Evolutionary conservation across 2,888 invertebrate species (phyloP).

Genomic region (Tromatobia lineatoria): DNA sequence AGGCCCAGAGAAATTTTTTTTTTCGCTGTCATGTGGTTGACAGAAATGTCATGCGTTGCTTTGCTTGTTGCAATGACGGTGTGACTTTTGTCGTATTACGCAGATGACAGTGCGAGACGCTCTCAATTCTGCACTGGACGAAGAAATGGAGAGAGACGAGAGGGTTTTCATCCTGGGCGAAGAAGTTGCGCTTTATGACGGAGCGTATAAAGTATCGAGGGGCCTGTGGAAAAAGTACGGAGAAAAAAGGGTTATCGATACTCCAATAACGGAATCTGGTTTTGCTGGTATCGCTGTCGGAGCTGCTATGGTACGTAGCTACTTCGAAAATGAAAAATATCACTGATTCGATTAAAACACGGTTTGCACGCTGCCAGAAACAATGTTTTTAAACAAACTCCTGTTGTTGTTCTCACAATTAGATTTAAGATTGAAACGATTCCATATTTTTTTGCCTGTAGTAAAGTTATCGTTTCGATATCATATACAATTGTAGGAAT

Average conservation of each 20-base stretch:
- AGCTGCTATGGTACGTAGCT: conserved; percentile 91
- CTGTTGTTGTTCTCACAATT: too few species aligned
- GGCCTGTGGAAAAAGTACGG: conserved; percentile 99
- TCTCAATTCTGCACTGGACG: conserved; percentile 97
- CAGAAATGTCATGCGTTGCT: not conserved
- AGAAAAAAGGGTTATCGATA: conserved; percentile 98
- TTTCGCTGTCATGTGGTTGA: conserved; percentile 1
- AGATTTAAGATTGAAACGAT: too few species aligned
- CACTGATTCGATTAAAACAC: too few species aligned
- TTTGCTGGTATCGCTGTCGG: conserved; percentile 98
- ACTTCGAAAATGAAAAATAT: not conserved
- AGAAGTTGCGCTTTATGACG: conserved; percentile 99
- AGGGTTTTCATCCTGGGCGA: conserved; percentile 97
- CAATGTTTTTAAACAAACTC: too few species aligned
- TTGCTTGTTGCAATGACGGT: not conserved
- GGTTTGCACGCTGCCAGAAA: too few species aligned
- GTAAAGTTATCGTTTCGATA: too few species aligned
- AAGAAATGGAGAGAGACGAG: conserved; percentile 98
- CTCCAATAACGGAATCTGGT: conserved; percentile 99
- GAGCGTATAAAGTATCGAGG: conserved; percentile 97
- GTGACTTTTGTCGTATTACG: not conserved
- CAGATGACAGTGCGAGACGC: conserved; percentile 98
- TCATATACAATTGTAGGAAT: too few species aligned
- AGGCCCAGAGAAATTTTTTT: too few species aligned
- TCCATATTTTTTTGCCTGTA: too few species aligned